Percentiles rank a stretch among this genome's conserved stretches.
Conservation (phyloP, 1,140 invertebrate species). For the Drosophila oshimai region DNA sequence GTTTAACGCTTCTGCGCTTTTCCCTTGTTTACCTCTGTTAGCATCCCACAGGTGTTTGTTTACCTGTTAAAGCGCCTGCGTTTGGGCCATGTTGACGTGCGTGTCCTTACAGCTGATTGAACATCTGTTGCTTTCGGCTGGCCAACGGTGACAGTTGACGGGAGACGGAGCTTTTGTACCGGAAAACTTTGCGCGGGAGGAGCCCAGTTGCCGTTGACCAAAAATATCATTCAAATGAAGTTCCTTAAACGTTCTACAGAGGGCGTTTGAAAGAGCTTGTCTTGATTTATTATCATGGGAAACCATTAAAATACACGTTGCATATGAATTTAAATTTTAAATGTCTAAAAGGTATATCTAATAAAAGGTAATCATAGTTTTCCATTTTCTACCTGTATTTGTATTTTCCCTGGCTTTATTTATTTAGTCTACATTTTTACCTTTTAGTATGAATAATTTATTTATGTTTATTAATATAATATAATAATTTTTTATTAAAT, state of each 20-base stretch:
- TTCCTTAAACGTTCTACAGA: neutral
- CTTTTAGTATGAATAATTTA: no score
- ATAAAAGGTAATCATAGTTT: no score
- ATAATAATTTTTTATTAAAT: no score
- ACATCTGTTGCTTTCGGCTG: constrained; percentile 32
- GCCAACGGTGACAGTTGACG: constrained; percentile 22
- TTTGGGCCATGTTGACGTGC: constrained; percentile 24
- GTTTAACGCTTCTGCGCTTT: constrained; percentile 38
- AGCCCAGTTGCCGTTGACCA: neutral
- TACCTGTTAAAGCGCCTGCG: constrained; percentile 52
- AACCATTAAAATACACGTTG: no score
- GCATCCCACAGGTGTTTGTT: constrained; percentile 68
- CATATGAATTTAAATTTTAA: no score
- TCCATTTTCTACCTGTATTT: no score
- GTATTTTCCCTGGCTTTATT: no score
- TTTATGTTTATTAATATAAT: no score
- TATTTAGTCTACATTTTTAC: no score
- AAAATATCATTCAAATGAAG: neutral
- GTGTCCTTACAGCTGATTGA: constrained; percentile 24
- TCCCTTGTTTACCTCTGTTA: constrained; percentile 46
- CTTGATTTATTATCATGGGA: no score
- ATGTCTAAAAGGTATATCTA: no score
- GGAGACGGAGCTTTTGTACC: neutral
- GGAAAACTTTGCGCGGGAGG: neutral
- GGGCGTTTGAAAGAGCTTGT: neutral